Conservation (phyloP, 2,888 invertebrate genomes). For the Pilophorus perplexus region DNA sequence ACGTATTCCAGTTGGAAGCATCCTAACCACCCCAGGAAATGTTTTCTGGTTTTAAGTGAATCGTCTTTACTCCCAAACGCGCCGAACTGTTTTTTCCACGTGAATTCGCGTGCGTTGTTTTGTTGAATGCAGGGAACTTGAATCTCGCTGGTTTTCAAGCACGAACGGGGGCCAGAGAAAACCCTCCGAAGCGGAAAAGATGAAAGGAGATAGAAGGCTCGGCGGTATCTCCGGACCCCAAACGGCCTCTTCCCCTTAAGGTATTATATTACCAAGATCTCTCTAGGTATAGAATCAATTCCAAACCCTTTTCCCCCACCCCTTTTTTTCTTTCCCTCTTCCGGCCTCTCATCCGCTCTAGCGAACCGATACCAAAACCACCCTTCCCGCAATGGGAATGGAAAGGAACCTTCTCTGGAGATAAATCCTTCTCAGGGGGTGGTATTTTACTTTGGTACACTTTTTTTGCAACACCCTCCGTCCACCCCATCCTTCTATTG, state of each 20-base stretch:
- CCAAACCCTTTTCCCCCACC: neutral
- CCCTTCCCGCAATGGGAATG: too few species aligned
- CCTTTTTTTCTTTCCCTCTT: neutral
- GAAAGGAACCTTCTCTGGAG: neutral
- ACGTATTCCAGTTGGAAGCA: too few species aligned
- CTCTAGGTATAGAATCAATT: conserved; percentile 20
- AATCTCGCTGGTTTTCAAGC: too few species aligned
- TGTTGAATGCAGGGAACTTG: too few species aligned
- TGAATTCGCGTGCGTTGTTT: too few species aligned
- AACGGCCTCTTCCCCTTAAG: neutral
- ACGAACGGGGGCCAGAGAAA: neutral
- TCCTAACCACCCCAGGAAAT: too few species aligned
- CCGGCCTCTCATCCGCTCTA: neutral
- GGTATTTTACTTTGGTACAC: conserved; percentile 1
- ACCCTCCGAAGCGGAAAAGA: neutral
- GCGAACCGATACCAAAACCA: conserved; percentile 7
- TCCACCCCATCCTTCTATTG: neutral
- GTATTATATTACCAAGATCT: conserved; percentile 18
- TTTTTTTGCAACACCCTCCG: neutral
- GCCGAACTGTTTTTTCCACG: too few species aligned
- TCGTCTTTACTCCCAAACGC: too few species aligned
- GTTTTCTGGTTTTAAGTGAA: too few species aligned
- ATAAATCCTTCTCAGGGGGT: conserved; percentile 5
- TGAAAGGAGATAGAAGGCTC: neutral
- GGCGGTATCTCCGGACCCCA: neutral